These are phyloP conservation scores for Tetramorium bicarinatum DNA, from an alignment of 2,888 invertebrate genomes.

Conservation along the genomic window DNA sequence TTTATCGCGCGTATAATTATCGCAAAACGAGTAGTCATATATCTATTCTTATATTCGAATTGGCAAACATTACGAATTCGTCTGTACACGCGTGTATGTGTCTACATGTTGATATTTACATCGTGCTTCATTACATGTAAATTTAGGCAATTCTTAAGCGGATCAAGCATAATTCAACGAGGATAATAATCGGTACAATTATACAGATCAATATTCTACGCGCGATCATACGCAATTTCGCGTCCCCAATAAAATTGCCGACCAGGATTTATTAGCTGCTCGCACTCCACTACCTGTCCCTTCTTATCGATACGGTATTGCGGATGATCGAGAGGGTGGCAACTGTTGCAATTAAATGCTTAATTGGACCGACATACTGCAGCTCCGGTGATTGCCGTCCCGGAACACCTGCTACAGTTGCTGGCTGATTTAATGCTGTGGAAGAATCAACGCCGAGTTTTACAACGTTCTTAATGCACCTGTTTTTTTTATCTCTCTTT, in stretches of 20 bases:
- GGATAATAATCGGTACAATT: conserved; percentile 16
- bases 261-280: conserved; percentile 51
- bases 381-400: conserved; percentile 58
- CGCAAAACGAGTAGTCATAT: neutral
- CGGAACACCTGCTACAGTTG: conserved; percentile 69
- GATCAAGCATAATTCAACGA: neutral
- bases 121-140: neutral
- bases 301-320: conserved; percentile 53
- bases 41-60: neutral
- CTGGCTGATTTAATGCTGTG: conserved; percentile 47
- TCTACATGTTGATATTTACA: neutral
- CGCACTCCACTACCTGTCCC: conserved; percentile 29
- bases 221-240: conserved; percentile 39
- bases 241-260: conserved; percentile 51
- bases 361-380: conserved; percentile 68
- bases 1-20: neutral
- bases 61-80: neutral
- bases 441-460: conserved; percentile 46
- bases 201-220: conserved; percentile 41
- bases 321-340: conserved; percentile 68
- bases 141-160: neutral
- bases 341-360: conserved; percentile 70
- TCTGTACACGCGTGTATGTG: neutral
- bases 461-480: conserved; percentile 39
- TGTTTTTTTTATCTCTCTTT: neutral